Evolutionary conservation across 1,140 invertebrate genomes (phyloP).

Genomic region (Leptopilina clavipes): DNA sequence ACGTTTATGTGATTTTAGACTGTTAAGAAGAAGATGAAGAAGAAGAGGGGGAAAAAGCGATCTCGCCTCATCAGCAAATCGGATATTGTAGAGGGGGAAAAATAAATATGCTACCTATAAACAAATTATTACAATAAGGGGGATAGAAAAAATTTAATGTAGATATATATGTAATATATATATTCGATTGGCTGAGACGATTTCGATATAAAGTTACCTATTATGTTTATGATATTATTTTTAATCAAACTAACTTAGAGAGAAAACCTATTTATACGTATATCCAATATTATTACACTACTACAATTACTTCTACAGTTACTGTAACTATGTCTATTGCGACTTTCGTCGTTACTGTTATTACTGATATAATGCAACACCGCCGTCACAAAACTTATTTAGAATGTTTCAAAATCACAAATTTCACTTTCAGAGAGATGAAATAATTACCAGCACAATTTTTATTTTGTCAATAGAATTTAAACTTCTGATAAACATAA

Average conservation of each 20-base stretch:
- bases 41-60: conserved; percentile 37
- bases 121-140: no score
- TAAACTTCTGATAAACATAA: no score
- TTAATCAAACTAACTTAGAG: conserved; percentile 71
- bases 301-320: conserved; percentile 28
- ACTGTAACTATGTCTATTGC: conserved; percentile 30
- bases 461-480: no score
- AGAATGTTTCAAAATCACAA: neutral
- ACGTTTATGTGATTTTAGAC: conserved; percentile 73
- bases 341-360: conserved; percentile 19
- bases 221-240: conserved; percentile 71
- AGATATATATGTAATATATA: no score
- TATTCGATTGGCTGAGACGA: conserved; percentile 50
- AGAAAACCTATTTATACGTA: conserved; percentile 71
- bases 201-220: conserved; percentile 71
- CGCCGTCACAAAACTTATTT: conserved; percentile 27
- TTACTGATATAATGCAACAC: conserved; percentile 40
- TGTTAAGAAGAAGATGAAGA: conserved; percentile 59
- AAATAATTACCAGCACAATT: no score
- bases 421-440: neutral
- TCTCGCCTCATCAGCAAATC: conserved; percentile 47
- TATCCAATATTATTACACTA: conserved; percentile 59
- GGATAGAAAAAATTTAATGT: no score
- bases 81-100: conserved; percentile 1
- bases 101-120: no score